Evolutionary conservation across 2,797 vertebrate species (phyloP).

Genomic region (Brachymystax lenok): DNA sequence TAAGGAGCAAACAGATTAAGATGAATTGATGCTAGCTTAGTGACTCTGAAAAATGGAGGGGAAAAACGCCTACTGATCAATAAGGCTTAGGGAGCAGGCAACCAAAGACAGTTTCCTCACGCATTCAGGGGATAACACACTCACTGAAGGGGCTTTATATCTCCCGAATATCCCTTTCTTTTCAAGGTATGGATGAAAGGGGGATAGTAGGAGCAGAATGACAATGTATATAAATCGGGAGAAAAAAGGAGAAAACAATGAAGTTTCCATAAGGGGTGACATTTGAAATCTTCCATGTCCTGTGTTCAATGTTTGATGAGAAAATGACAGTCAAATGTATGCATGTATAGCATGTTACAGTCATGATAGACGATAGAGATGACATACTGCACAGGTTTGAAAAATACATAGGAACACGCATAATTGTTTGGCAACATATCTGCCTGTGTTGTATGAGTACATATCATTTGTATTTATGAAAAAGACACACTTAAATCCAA

Average conservation of each 20-base stretch:
- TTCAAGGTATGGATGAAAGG: conserved; percentile 52
- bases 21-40: conserved; percentile 80
- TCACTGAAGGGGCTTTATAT: conserved; percentile 65
- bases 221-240: conserved; percentile 45
- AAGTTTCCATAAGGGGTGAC: conserved; percentile 13
- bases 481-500: conserved; percentile 52
- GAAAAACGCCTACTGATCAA: conserved; percentile 76
- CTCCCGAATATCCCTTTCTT: conserved; percentile 52
- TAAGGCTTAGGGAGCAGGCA: conserved; percentile 76
- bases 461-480: conserved; percentile 9
- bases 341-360: background rate
- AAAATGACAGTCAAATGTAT: conserved; percentile 3
- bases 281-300: conserved; percentile 8
- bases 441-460: background rate
- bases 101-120: conserved; percentile 69
- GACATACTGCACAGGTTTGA: background rate
- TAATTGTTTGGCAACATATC: no score
- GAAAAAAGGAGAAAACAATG: conserved; percentile 25
- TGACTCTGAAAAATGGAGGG: conserved; percentile 75
- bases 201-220: conserved; percentile 49
- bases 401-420: background rate
- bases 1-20: conserved; percentile 83
- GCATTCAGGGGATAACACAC: conserved; percentile 67
- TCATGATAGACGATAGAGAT: background rate
- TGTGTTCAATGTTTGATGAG: conserved; percentile 18